Conservation (phyloP, 1,140 invertebrate species). For the Marisa cornuarietis region DNA sequence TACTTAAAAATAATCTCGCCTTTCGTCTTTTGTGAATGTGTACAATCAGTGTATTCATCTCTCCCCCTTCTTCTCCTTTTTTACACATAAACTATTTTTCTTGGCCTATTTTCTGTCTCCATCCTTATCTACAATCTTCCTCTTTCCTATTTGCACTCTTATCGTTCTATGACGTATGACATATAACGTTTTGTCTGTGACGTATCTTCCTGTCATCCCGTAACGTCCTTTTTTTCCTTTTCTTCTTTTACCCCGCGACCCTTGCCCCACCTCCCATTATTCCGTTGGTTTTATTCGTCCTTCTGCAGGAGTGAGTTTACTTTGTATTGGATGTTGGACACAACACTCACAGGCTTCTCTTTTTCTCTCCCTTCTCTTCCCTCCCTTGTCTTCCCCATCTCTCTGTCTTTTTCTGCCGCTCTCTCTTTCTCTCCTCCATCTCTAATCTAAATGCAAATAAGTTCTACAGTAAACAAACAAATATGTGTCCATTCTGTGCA, state of each 20-base stretch:
- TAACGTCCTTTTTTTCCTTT: neutral
- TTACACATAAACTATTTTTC: neutral
- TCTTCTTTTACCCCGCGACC: neutral
- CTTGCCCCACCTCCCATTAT: neutral
- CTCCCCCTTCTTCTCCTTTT: neutral
- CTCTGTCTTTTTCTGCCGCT: neutral
- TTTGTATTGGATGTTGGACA: no score
- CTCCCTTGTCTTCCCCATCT: neutral
- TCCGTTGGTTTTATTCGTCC: no score
- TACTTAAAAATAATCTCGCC: neutral
- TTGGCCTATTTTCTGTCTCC: neutral
- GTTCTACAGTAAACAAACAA: no score
- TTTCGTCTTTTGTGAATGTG: neutral
- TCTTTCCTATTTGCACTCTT: no score
- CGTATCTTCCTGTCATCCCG: neutral
- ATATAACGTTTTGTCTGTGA: neutral
- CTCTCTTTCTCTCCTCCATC: neutral
- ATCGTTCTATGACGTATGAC: neutral
- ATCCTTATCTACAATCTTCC: no score
- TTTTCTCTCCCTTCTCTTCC: neutral
- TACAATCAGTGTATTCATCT: neutral
- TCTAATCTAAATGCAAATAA: no score
- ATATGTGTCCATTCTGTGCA: no score
- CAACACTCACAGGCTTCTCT: neutral
- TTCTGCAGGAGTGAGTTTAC: no score